Evolutionary conservation across 1,140 invertebrate species (phyloP), one percentile per base, ranked within the genome.

Genomic region (Adelges cooleyi): DNA sequence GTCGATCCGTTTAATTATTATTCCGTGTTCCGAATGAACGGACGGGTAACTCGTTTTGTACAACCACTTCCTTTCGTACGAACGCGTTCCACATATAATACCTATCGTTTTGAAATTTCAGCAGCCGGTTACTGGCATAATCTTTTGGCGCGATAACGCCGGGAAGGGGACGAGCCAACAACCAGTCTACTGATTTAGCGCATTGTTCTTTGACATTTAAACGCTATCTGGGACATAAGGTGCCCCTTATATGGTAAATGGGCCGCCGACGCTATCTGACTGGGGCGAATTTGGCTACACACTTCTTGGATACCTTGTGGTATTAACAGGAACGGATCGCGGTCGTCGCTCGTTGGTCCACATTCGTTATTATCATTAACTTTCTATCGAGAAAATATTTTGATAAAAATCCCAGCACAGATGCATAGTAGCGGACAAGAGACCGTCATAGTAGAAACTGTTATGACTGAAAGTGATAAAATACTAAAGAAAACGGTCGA

Each of bases 201-300:
- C 29, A 62, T 62, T 62, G 56, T 62, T 62, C 56, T 59, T 59
- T 44, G 54, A 59, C 54, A 59, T 59, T 59, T 59, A 44, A 42
- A n/a, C 17, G 25, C 23, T 18, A 59, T 59, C 54, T 59, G 54
- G 54, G 54, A 59, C 54, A 46, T 25, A n/a, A 23, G 54, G 54
- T 59, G 38, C 38, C 54, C 54, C n/a, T 44, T 59, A 25, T 29
- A 59, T n/a, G 54, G 54, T 42, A 59, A 59, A 59, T 59, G 23
- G 54, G 54, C 23, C 38, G 29, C 29, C 29, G 11, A 6, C 29
- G 5, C 29, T 33, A 33, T 6, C 29, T 6, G 11, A 33, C 29
- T 33, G 5, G 29, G 11, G 29, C 5, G 11, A 33, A 59, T 59
- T 59, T 22, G 54, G 22, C 29, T 22, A 15, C 54, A 40, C 23